Evolutionary conservation across 2,797 vertebrate species (phyloP).

Genomic region (Tarsius wallacei): DNA sequence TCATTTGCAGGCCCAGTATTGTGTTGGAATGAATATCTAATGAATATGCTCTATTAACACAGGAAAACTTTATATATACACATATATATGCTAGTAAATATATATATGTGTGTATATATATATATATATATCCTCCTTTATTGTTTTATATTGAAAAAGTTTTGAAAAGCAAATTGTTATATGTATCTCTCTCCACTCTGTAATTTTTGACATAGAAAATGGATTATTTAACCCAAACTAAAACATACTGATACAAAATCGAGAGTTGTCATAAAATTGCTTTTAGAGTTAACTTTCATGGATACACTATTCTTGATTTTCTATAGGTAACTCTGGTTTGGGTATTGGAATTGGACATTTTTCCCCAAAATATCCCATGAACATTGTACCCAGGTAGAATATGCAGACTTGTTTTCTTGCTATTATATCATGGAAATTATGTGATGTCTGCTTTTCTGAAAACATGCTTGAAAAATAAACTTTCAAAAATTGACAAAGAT

Average conservation of each 20-base stretch:
- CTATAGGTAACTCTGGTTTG: background rate
- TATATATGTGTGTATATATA: background rate
- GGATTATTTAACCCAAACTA: background rate
- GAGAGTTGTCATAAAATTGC: background rate
- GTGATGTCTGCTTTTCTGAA: background rate
- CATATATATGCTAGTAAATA: background rate
- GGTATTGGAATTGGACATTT: background rate
- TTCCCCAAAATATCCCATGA: background rate
- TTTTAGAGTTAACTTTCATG: background rate
- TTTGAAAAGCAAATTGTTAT: background rate
- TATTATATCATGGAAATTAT: background rate
- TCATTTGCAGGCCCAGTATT: slow-evolving; percentile 63
- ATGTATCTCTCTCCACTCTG: background rate
- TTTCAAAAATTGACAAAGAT: background rate
- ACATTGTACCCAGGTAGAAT: background rate
- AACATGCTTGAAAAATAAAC: background rate
- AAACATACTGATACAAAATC: background rate
- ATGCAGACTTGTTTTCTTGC: background rate
- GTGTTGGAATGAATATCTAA: slow-evolving; percentile 66
- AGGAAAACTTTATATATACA: background rate
- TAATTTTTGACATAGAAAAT: background rate
- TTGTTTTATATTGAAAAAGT: background rate
- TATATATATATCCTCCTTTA: background rate
- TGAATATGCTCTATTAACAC: slow-evolving; percentile 57
- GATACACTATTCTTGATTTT: background rate